Evolutionary conservation across 2,888 invertebrate species (phyloP).

Genomic region (Pseudococcus longispinus): DNA sequence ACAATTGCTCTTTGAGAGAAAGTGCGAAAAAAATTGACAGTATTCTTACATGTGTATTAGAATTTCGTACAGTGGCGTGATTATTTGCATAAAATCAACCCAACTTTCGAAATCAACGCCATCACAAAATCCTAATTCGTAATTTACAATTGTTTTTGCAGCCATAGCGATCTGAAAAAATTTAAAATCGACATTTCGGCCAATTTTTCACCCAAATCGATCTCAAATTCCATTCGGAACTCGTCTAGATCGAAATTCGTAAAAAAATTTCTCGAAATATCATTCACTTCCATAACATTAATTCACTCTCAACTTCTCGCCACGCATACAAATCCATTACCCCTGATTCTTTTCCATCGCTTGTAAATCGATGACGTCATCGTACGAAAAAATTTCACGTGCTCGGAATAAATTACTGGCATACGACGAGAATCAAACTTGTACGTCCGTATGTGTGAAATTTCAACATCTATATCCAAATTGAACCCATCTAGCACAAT

Average conservation of each 20-base stretch:
- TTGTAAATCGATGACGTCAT: background rate
- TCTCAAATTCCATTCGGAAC: background rate
- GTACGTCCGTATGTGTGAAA: background rate
- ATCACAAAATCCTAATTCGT: background rate
- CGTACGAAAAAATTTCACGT: conserved; percentile 1
- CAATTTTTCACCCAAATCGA: background rate
- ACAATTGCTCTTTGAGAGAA: background rate
- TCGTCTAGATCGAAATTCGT: background rate
- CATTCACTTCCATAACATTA: background rate
- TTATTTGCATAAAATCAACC: conserved; percentile 1
- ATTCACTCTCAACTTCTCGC: background rate
- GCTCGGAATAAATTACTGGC: background rate
- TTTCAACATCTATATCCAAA: background rate
- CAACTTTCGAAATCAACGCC: background rate
- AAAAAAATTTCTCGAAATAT: background rate
- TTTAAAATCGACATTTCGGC: background rate
- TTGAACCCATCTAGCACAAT: background rate
- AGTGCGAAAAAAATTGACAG: background rate
- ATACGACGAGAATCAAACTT: background rate
- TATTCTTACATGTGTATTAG: background rate
- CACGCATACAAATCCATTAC: background rate
- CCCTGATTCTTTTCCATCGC: background rate
- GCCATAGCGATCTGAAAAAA: background rate
- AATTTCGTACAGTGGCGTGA: background rate
- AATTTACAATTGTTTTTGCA: background rate